phyloP scores from a whole-genome alignment of 1,140 invertebrate species.

The Drosophila ogumai region DNA sequence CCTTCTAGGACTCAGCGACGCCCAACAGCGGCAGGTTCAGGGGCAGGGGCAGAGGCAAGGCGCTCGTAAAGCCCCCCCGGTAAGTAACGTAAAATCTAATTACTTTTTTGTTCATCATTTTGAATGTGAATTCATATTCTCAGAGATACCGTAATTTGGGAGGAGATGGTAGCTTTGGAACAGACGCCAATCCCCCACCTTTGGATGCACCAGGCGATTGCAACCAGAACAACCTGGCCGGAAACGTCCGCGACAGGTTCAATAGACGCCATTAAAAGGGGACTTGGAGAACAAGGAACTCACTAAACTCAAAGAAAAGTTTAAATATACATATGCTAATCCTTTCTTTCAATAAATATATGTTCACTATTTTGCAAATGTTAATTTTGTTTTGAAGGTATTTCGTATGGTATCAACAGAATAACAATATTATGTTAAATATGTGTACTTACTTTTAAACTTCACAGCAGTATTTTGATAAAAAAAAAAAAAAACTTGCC shows the following conservation, averaged over 20 bases:
- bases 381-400: not conserved
- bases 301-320: not conserved
- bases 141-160: not conserved
- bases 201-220: not conserved
- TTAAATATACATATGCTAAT: not conserved
- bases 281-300: not conserved
- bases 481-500: too few relatives aligned
- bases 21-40: too few relatives aligned
- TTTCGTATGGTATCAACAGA: too few relatives aligned
- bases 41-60: too few relatives aligned
- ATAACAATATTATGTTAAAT: too few relatives aligned
- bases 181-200: not conserved
- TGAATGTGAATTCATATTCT: not conserved
- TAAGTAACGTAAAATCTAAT: not conserved
- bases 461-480: too few relatives aligned
- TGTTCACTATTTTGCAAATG: not conserved
- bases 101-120: too few relatives aligned
- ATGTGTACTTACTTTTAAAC: too few relatives aligned
- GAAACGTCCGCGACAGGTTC: not conserved
- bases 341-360: not conserved
- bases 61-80: not conserved
- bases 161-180: not conserved
- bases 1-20: not conserved
- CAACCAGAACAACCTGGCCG: not conserved
- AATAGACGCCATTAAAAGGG: fast-evolving